Conservation (phyloP, 2,888 invertebrate genomes). For the Phyllotreta cruciferae region DNA sequence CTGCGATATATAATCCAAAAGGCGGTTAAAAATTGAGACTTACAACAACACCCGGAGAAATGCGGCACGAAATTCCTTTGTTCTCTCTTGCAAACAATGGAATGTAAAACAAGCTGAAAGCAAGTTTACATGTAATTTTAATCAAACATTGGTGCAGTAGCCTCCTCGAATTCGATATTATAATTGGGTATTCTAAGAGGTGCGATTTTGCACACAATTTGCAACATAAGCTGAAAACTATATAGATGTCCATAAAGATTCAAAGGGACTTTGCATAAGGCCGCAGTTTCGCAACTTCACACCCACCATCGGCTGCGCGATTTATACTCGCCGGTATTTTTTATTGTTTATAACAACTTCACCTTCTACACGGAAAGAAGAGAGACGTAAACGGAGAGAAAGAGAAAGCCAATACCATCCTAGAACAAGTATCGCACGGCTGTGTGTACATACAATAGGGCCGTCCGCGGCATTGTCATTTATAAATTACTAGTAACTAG, state of each 20-base stretch:
- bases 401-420: constrained; percentile 22
- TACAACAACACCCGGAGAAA: constrained; percentile 54
- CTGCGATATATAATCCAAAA: constrained; percentile 52
- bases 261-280: constrained; percentile 43
- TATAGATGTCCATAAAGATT: constrained; percentile 43
- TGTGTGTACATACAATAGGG: constrained; percentile 34
- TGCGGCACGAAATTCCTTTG: constrained; percentile 60
- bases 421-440: constrained; percentile 40
- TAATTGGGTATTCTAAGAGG: constrained; percentile 58
- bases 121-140: constrained; percentile 62
- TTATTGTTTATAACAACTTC: constrained; percentile 54
- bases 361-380: constrained; percentile 31
- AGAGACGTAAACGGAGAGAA: background rate
- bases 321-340: constrained; percentile 50
- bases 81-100: constrained; percentile 60
- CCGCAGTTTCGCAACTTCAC: constrained; percentile 55
- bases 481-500: constrained; percentile 27
- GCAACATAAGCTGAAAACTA: constrained; percentile 50
- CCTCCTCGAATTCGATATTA: constrained; percentile 56
- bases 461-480: constrained; percentile 25
- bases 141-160: constrained; percentile 58
- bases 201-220: constrained; percentile 61
- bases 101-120: constrained; percentile 61
- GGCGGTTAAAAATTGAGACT: constrained; percentile 58
- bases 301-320: constrained; percentile 45